Conservation (phyloP, 2,888 invertebrate species). For the Ligdia adustata region DNA sequence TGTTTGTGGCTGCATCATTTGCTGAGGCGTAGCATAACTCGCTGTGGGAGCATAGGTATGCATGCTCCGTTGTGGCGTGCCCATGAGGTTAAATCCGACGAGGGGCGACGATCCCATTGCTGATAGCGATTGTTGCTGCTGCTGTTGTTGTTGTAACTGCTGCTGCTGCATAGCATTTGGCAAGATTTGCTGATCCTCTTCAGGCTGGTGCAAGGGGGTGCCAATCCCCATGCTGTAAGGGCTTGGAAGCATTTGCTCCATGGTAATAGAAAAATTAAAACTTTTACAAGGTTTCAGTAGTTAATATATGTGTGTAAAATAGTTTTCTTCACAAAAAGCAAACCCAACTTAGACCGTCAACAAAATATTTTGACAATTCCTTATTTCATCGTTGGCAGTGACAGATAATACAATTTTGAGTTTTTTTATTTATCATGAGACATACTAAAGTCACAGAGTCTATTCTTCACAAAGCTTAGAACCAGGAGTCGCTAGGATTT, state of each 20-base stretch:
- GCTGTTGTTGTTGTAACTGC: constrained; percentile 88
- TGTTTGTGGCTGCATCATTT: constrained; percentile 95
- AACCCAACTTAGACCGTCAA: too few species aligned
- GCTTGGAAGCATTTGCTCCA: constrained; percentile 96
- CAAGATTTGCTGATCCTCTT: constrained; percentile 95
- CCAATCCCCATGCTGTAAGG: constrained; percentile 96
- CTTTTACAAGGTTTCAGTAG: too few species aligned
- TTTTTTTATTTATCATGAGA: too few species aligned
- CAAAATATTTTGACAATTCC: too few species aligned
- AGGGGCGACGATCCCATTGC: constrained; percentile 85
- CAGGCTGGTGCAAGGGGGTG: constrained; percentile 94
- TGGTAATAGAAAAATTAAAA: constrained; percentile 57
- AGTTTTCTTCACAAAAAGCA: too few species aligned
- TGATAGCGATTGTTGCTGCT: constrained; percentile 84
- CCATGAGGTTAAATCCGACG: constrained; percentile 86
- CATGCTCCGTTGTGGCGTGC: constrained; percentile 88
- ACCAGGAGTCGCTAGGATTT: too few species aligned
- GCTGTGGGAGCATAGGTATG: constrained; percentile 91
- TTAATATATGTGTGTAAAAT: too few species aligned
- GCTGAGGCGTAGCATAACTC: constrained; percentile 91
- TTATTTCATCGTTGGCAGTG: too few species aligned
- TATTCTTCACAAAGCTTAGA: too few species aligned
- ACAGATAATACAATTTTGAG: too few species aligned
- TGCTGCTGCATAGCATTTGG: constrained; percentile 93
- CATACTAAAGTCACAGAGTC: too few species aligned